phyloP scores from a whole-genome alignment of 2,888 invertebrate genomes.

The Drosophila dives region DNA sequence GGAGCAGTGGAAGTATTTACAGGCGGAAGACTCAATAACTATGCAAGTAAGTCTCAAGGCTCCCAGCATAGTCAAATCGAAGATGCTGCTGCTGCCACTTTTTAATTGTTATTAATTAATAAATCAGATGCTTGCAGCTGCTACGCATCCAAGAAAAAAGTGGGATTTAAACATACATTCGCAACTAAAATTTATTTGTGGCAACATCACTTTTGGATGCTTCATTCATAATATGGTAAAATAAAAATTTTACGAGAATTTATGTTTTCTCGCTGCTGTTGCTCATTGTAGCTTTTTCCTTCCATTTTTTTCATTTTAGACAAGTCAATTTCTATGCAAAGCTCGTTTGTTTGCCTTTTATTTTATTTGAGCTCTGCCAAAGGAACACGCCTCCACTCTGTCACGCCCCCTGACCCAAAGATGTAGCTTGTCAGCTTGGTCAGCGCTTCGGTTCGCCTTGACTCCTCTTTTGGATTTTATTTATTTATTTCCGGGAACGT shows the following conservation, averaged over 20 bases:
- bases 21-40: constrained; percentile 1
- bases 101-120: constrained; percentile 79
- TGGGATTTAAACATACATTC: background rate
- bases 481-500: constrained; percentile 80
- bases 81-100: constrained; percentile 30
- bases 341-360: constrained; percentile 59
- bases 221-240: constrained; percentile 57
- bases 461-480: constrained; percentile 68
- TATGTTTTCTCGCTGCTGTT: constrained; percentile 41
- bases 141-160: constrained; percentile 10
- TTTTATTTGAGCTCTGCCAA: constrained; percentile 24
- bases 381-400: background rate
- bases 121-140: constrained; percentile 58
- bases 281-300: background rate
- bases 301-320: constrained; percentile 19
- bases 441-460: constrained; percentile 13
- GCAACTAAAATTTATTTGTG: constrained; percentile 42
- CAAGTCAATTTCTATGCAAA: constrained; percentile 66
- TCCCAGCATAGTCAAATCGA: constrained; percentile 6
- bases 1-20: background rate
- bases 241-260: constrained; percentile 73
- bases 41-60: constrained; percentile 25
- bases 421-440: constrained; percentile 31
- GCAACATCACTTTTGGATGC: constrained; percentile 33
- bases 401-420: background rate